A percentile compares a stretch with the other conserved stretches of the same genome.
These are phyloP conservation scores for Stenolophus ochropezus DNA, from an alignment of 2,888 invertebrate species.

Conservation along the genomic window DNA sequence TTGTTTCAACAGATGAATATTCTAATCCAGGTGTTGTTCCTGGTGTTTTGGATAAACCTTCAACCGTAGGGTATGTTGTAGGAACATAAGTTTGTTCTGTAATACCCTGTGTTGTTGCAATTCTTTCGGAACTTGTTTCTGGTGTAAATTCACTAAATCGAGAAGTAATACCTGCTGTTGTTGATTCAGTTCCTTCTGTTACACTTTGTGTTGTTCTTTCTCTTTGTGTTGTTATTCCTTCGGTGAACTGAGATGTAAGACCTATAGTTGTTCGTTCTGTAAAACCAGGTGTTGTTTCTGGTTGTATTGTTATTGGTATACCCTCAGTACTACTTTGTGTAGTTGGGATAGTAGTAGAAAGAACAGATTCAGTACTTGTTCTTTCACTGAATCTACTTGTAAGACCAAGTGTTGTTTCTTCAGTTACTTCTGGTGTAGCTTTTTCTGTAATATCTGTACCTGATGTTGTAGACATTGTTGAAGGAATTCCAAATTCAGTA, in stretches of 20 bases:
- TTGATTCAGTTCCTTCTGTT: constrained; percentile 52
- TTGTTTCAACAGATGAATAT: neutral
- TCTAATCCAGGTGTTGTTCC: neutral
- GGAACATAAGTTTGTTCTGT: too few species aligned
- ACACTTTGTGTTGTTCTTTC: constrained; percentile 58
- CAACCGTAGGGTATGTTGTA: neutral
- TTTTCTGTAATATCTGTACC: neutral
- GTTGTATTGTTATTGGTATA: neutral
- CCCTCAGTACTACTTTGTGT: neutral
- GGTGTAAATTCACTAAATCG: constrained; percentile 4
- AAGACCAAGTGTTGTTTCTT: neutral
- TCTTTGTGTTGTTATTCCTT: too few species aligned
- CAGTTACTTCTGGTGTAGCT: neutral
- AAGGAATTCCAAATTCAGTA: too few species aligned
- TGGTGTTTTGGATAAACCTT: neutral
- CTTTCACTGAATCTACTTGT: neutral
- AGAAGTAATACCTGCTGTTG: constrained; percentile 37
- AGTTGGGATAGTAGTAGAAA: neutral
- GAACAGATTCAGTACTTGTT: neutral
- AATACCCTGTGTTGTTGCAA: too few species aligned
- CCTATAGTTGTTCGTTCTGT: neutral
- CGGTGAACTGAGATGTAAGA: neutral
- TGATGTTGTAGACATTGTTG: neutral
- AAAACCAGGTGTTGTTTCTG: neutral
- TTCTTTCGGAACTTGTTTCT: too few species aligned